These are phyloP conservation scores for Ophion obscuratus DNA, from an alignment of 2,888 invertebrate genomes.

Conservation along the genomic window DNA sequence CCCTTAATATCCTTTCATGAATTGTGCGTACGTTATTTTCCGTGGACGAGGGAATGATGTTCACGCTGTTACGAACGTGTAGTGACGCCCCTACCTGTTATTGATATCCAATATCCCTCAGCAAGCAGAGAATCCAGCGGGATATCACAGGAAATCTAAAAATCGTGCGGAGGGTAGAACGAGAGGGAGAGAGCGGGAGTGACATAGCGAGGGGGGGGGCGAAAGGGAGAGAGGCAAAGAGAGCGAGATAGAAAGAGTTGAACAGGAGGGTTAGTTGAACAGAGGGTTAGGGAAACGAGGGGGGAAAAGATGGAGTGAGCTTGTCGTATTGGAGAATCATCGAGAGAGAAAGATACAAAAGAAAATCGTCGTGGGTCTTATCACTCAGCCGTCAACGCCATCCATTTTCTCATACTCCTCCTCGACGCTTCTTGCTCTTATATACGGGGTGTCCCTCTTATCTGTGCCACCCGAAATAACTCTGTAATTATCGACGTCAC, in stretches of 20 bases:
- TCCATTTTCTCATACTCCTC: slow-evolving; percentile 57
- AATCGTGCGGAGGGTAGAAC: slow-evolving; percentile 3
- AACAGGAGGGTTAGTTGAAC: too few species aligned
- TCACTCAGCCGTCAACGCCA: slow-evolving; percentile 73
- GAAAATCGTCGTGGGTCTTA: slow-evolving; percentile 54
- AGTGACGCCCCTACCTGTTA: slow-evolving; percentile 60
- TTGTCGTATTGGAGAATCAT: slow-evolving; percentile 43
- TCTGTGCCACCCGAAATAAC: too few species aligned
- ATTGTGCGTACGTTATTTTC: background rate
- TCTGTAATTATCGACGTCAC: too few species aligned
- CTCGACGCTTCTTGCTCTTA: slow-evolving; percentile 1
- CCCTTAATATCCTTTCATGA: too few species aligned
- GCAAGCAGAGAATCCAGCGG: slow-evolving; percentile 25
- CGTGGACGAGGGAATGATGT: background rate
- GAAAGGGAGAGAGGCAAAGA: background rate
- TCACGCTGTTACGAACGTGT: background rate
- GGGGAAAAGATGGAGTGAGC: slow-evolving; percentile 11
- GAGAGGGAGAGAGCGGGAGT: slow-evolving; percentile 1
- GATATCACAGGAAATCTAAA: slow-evolving; percentile 35
- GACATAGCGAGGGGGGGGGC: too few species aligned
- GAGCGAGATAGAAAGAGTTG: background rate
- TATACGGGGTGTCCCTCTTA: too few species aligned
- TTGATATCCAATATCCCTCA: slow-evolving; percentile 74
- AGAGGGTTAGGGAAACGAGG: background rate
- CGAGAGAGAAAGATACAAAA: slow-evolving; percentile 27